Percentiles rank a stretch among this genome's conserved stretches.
phyloP scores from a whole-genome alignment of 1,140 invertebrate species.

The Drosophila erecta region DNA sequence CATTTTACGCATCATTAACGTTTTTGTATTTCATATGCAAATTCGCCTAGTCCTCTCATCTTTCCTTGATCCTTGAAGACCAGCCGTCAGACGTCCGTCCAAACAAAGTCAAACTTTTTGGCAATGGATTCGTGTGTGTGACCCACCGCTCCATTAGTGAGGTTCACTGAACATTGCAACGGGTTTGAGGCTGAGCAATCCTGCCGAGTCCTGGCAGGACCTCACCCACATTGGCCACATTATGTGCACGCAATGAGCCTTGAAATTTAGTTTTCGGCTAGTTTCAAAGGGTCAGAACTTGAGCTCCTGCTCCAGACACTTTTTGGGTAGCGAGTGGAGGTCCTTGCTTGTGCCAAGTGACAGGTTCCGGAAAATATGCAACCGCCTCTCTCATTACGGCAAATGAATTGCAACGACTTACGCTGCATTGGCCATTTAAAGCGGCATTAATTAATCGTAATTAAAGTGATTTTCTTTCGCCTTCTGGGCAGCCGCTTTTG shows the following conservation, averaged over 20 bases:
- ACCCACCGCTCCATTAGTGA: conserved; percentile 70
- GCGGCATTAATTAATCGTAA: conserved; percentile 79
- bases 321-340: conserved; percentile 31
- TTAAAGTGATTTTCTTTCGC: conserved; percentile 70
- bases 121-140: conserved; percentile 35
- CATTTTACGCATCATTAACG: conserved; percentile 82
- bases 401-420: conserved; percentile 37
- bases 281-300: conserved; percentile 58
- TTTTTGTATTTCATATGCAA: conserved; percentile 83
- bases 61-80: conserved; percentile 14
- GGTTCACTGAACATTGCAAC: conserved; percentile 71
- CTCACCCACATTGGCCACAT: conserved; percentile 74
- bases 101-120: conserved; percentile 76
- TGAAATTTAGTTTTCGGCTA: conserved; percentile 83
- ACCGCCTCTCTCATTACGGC: conserved; percentile 28
- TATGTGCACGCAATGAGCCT: conserved; percentile 82
- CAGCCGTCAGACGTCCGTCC: conserved; percentile 59
- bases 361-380: conserved; percentile 23
- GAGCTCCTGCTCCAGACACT: conserved; percentile 55
- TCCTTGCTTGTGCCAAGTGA: conserved; percentile 52
- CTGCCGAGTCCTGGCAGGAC: conserved; percentile 22
- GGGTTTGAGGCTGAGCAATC: conserved; percentile 12
- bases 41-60: conserved; percentile 36
- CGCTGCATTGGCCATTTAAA: conserved; percentile 61
- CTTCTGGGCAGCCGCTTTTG: conserved; percentile 24